phyloP scores from a whole-genome alignment of 2,113 vertebrate genomes.

The Callochromis pleurospilus region DNA sequence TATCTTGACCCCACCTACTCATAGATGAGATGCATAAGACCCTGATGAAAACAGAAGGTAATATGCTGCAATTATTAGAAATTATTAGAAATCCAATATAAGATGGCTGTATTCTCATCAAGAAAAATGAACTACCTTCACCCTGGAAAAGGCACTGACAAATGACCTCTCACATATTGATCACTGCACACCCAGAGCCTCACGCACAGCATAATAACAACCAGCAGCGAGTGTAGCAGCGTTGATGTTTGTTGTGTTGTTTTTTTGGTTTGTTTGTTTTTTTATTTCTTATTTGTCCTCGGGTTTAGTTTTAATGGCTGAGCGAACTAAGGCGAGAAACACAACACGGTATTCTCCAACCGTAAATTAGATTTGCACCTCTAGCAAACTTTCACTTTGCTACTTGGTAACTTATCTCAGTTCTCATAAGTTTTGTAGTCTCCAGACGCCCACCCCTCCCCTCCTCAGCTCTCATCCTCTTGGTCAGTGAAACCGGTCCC shows the following conservation, averaged over 20 bases:
- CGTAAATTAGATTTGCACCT: constrained; percentile 70
- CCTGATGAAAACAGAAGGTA: neutral
- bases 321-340: constrained; percentile 46
- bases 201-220: constrained; percentile 35
- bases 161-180: constrained; percentile 58
- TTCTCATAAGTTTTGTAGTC: constrained; percentile 64
- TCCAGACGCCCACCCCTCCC: constrained; percentile 22
- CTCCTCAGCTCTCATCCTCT: constrained; percentile 44
- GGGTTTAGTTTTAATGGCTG: constrained; percentile 63
- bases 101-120: neutral
- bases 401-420: constrained; percentile 63
- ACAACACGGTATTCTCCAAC: constrained; percentile 43
- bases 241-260: constrained; percentile 27
- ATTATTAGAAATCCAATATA: constrained; percentile 11
- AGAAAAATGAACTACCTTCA: constrained; percentile 4
- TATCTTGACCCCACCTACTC: neutral
- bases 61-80: constrained; percentile 1
- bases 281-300: constrained; percentile 51
- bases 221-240: constrained; percentile 4
- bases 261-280: neutral
- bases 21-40: neutral
- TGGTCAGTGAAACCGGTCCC: constrained; percentile 68
- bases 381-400: constrained; percentile 63
- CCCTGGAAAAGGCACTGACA: constrained; percentile 38
- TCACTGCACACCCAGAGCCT: constrained; percentile 29